Percentiles rank a stretch among this genome's conserved stretches.
Evolutionary conservation across 30 jellyfish, hydroid and myxozoan species (phyloP).

Genomic region (Aurelia sp.): DNA sequence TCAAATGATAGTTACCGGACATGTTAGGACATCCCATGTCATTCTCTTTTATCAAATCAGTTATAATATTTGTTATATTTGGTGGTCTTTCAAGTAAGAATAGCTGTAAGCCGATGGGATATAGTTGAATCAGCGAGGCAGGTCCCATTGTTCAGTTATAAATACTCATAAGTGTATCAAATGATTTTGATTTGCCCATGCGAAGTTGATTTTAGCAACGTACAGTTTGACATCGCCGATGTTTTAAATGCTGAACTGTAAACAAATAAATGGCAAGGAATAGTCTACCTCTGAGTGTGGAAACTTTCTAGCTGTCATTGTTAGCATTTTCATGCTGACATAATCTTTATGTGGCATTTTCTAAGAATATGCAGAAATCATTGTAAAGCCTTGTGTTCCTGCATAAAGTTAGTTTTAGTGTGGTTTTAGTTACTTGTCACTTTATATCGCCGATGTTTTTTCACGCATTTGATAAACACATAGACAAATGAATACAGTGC

Average conservation of each 20-base stretch:
- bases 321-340: too few species aligned
- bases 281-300: too few species aligned
- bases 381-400: too few species aligned
- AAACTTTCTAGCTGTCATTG: too few species aligned
- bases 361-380: too few species aligned
- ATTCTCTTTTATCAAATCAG: slow-evolving; percentile 25
- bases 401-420: too few species aligned
- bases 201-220: neutral
- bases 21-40: neutral
- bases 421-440: too few species aligned
- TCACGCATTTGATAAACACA: too few species aligned
- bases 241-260: neutral
- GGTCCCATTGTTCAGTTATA: slow-evolving; percentile 34
- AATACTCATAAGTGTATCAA: slow-evolving; percentile 48
- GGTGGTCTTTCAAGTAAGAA: neutral
- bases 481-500: too few species aligned
- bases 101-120: slow-evolving; percentile 41
- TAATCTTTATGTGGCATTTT: too few species aligned
- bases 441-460: too few species aligned
- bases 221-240: slow-evolving; percentile 41
- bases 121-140: slow-evolving; percentile 8
- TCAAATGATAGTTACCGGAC: slow-evolving; percentile 18
- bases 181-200: neutral
- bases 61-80: neutral
- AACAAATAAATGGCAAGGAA: too few species aligned